Conservation (phyloP, 2,797 vertebrate genomes). For the Chelon auratus region DNA sequence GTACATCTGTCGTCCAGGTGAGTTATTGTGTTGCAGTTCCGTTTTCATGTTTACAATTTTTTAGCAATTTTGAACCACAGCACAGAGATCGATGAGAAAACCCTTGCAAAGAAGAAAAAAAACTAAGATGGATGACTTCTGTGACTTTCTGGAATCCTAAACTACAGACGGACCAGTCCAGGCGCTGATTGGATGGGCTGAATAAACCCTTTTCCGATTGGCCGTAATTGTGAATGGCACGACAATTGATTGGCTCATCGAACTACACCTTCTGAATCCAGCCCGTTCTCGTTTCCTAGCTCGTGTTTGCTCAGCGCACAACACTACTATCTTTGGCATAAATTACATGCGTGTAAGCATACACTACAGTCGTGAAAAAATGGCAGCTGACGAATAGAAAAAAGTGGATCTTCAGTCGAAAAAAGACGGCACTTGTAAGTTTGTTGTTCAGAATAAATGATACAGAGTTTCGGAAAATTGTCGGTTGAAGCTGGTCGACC, state of each 20-base stretch:
- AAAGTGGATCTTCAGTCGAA: constrained; percentile 74
- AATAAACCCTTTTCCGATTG: constrained; percentile 40
- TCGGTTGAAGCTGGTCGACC: not conserved
- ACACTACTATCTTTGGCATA: constrained; percentile 65
- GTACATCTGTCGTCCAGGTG: not conserved
- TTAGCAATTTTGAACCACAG: constrained; percentile 23
- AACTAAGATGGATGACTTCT: constrained; percentile 36
- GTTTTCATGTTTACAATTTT: constrained; percentile 9
- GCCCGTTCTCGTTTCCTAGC: not conserved
- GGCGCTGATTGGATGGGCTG: constrained; percentile 53
- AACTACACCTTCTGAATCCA: constrained; percentile 2
- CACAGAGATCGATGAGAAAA: constrained; percentile 28
- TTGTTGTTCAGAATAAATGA: constrained; percentile 24
- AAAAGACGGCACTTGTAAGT: constrained; percentile 75
- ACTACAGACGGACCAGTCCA: not conserved
- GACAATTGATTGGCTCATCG: constrained; percentile 35
- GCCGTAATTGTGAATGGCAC: not conserved
- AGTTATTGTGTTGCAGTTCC: not conserved
- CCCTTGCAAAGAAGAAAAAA: constrained; percentile 21
- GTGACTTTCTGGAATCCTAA: constrained; percentile 15
- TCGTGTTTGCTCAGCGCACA: not conserved
- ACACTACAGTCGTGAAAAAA: constrained; percentile 80
- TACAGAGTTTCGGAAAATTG: constrained; percentile 15
- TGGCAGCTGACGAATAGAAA: constrained; percentile 82
- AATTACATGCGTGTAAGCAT: constrained; percentile 76